Base-by-base conservation (phyloP, 2,113 vertebrate species). In the Hippocampus zosterae region DNA sequence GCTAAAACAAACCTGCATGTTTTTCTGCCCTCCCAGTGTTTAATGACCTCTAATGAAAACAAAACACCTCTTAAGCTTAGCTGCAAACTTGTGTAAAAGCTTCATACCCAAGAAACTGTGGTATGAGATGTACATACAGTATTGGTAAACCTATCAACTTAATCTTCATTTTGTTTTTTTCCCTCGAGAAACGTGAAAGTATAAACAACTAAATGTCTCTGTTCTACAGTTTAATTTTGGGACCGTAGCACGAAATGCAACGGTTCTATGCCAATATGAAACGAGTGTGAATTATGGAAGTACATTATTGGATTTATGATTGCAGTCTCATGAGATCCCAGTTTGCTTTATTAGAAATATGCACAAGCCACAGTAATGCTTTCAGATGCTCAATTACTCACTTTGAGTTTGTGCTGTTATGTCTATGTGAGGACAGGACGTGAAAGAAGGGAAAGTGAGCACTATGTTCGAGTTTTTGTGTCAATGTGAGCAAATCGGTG, bases 111-210 rank as follows among this genome's bases (percentile, higher is more conserved):
- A 21, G 73, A 76, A 11, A 40, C n/a, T 72, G 70, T 70, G 68
- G 21, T 70, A 41, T 70, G 16, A 79, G 33, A 53, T 82, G 25
- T 75, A 59, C 68, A 42, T 80, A 63, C 53, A 72, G 69, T 76
- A 67, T 84, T 42, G 71, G 73, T 74, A 68, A 53, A 79, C 55
- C 67, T 79, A 74, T 76, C 65, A 70, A 76, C 4, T 52, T 67
- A 12, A 72, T 57, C 29, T 53, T 33, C 69, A 42, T 72, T 18
- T 48, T 48, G 46, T 57, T 72, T 55, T 53, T 52, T 3, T 72
- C 19, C 10, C 25, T 33, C 46, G 70, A 53, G 75, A 74, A 84
- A 77, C 84, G 84, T 87, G 79, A 83, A 87, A 83, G 19, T 85
- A 42, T 40, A 33, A 62, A 37, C 50, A 70, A 78, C 73, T 61